Conservation (phyloP, 2,888 invertebrate species). For the Nezara viridula region DNA sequence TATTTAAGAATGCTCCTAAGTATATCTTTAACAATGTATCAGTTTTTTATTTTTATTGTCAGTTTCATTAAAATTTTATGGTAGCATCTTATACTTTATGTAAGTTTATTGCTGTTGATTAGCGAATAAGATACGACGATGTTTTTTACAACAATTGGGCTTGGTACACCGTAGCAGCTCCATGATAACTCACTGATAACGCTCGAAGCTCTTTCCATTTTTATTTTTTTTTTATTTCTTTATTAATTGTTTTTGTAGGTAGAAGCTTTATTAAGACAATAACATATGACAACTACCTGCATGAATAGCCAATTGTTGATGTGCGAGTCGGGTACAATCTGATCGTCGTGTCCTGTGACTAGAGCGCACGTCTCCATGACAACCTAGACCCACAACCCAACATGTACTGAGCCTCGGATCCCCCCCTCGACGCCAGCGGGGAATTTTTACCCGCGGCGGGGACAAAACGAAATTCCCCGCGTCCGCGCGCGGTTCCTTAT, state of each 20-base stretch:
- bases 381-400: conserved; percentile 51
- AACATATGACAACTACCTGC: conserved; percentile 56
- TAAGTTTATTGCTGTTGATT: neutral
- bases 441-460: conserved; percentile 53
- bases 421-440: conserved; percentile 47
- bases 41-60: no score
- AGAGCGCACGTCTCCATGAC: conserved; percentile 59
- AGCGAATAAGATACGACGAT: neutral
- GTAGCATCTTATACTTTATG: no score
- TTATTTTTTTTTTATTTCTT: neutral
- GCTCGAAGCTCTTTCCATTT: neutral
- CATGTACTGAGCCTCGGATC: conserved; percentile 40
- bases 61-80: no score
- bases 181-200: neutral
- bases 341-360: conserved; percentile 59
- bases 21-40: no score
- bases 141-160: neutral
- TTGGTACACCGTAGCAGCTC: neutral
- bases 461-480: conserved; percentile 51
- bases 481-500: neutral
- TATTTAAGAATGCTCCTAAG: no score
- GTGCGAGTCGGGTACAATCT: conserved; percentile 60
- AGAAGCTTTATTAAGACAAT: neutral
- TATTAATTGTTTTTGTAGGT: conserved; percentile 16
- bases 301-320: conserved; percentile 58